Conservation (phyloP, 2,113 vertebrate species). For the Lipophrys pholis region DNA sequence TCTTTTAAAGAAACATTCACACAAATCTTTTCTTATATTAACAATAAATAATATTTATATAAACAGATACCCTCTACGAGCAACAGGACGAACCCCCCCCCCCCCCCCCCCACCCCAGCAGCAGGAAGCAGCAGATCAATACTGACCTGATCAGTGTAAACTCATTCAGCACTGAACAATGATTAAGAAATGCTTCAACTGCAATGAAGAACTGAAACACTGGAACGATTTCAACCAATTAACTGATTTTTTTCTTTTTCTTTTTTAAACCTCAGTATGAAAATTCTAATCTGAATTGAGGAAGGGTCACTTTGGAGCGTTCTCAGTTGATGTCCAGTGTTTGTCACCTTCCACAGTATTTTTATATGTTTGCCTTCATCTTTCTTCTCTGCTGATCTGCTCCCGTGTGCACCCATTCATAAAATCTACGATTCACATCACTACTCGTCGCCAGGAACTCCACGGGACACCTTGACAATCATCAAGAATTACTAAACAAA, state of each 20-base stretch:
- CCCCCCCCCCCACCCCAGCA: too few species aligned
- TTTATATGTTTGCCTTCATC: too few species aligned
- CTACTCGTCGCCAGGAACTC: not conserved
- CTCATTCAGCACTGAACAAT: not conserved
- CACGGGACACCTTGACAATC: conserved; percentile 14
- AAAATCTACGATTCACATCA: not conserved
- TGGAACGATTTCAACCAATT: not conserved
- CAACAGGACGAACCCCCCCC: too few species aligned
- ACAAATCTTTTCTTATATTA: conserved; percentile 10
- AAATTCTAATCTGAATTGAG: conserved; percentile 14
- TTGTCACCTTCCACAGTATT: not conserved
- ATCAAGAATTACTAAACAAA: not conserved
- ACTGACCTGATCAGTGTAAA: not conserved
- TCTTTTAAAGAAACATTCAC: too few species aligned
- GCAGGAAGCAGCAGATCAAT: not conserved
- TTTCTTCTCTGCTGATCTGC: not conserved
- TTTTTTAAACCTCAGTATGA: not conserved
- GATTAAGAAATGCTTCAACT: conserved; percentile 22
- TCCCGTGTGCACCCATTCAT: not conserved
- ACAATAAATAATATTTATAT: conserved; percentile 38
- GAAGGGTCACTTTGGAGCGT: conserved; percentile 7
- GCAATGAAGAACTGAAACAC: conserved; percentile 1
- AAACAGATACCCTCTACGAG: conserved; percentile 34
- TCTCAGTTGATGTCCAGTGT: conserved; percentile 7
- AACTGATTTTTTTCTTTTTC: too few species aligned